These are phyloP conservation scores for Nestor notabilis DNA, from an alignment of 2,113 vertebrate species.

Conservation along the genomic window DNA sequence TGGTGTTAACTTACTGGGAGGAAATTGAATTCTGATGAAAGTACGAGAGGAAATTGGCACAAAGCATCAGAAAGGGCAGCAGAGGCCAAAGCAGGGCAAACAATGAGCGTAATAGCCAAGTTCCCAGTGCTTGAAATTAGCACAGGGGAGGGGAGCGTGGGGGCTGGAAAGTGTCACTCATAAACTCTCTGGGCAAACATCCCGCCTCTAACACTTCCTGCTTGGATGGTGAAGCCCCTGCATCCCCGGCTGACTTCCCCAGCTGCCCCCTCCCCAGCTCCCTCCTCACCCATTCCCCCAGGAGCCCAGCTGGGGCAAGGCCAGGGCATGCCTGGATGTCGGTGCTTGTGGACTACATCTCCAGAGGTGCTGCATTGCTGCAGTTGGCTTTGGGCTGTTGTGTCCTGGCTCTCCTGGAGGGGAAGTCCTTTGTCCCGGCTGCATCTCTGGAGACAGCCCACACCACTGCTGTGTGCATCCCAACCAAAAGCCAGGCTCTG, in stretches of 20 bases:
- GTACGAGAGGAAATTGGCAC: conserved; percentile 85
- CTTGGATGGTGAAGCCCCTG: conserved; percentile 3
- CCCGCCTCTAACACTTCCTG: conserved; percentile 67
- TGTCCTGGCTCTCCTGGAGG: not conserved
- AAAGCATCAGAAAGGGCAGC: conserved; percentile 82
- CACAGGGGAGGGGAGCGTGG: conserved; percentile 61
- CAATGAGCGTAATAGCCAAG: conserved; percentile 79
- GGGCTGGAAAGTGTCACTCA: conserved; percentile 71
- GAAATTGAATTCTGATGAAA: conserved; percentile 92
- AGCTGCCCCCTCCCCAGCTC: not conserved
- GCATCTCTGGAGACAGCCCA: not conserved
- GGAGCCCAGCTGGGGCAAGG: not conserved
- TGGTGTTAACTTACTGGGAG: conserved; percentile 82
- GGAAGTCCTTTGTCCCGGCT: not conserved
- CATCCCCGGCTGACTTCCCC: not conserved
- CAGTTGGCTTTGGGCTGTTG: not conserved
- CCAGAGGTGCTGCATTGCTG: not conserved
- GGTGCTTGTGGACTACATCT: not conserved
- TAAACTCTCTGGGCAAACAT: conserved; percentile 73
- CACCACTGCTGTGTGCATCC: not conserved
- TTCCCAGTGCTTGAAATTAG: conserved; percentile 81
- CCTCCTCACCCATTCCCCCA: not conserved
- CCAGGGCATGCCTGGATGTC: not conserved
- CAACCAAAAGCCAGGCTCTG: not conserved
- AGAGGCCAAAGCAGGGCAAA: conserved; percentile 82